Evolutionary conservation across 2,888 invertebrate species (phyloP).

Genomic region (Drosophila nigricruria): DNA sequence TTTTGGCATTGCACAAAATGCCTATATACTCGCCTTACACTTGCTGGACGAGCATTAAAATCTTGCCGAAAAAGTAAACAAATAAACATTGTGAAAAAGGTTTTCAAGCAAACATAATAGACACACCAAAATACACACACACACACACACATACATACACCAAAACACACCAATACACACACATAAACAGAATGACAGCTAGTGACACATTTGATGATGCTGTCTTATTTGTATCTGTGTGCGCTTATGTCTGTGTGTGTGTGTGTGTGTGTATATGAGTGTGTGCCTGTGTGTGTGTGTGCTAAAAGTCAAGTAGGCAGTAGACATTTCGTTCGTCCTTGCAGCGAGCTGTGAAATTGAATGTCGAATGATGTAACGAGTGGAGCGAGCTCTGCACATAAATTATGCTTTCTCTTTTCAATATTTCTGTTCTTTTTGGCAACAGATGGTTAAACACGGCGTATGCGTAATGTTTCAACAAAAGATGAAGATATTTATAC

Average conservation of each 20-base stretch:
- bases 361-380: conserved; percentile 55
- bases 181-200: conserved; percentile 1
- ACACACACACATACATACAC: conserved; percentile 9
- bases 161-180: conserved; percentile 7
- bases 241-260: not conserved
- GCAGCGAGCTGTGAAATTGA: conserved; percentile 79
- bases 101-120: conserved; percentile 27
- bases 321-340: conserved; percentile 43
- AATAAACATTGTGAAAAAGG: conserved; percentile 47
- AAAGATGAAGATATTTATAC: not conserved
- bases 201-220: conserved; percentile 53
- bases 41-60: not conserved
- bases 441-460: conserved; percentile 27
- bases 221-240: conserved; percentile 12
- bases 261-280: not conserved
- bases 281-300: not conserved
- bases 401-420: conserved; percentile 18
- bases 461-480: conserved; percentile 20
- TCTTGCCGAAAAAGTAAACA: conserved; percentile 2
- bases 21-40: not conserved
- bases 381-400: conserved; percentile 6
- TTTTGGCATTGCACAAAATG: not conserved
- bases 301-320: conserved; percentile 35
- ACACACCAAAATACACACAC: conserved; percentile 19
- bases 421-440: conserved; percentile 6